Evolutionary conservation across 2,888 invertebrate species (phyloP).

Genomic region (Tenthredo distinguenda): DNA sequence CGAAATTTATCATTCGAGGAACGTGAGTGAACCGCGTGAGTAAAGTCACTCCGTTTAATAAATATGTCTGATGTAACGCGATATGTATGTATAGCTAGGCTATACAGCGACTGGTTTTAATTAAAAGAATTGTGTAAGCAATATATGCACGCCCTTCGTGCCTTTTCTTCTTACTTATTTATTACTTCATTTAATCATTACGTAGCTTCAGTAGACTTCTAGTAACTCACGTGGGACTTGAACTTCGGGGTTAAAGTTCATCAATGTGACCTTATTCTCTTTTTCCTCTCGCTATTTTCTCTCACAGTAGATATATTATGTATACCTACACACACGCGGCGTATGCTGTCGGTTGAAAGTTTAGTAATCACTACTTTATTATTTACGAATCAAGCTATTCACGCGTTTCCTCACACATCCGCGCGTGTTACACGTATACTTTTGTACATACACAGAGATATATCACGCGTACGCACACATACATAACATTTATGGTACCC

Average conservation of each 20-base stretch:
- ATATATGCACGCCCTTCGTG: constrained; percentile 10
- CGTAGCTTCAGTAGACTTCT: background rate
- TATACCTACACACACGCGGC: background rate
- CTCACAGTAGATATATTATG: background rate
- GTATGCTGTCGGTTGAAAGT: background rate
- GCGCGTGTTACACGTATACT: background rate
- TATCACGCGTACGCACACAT: background rate
- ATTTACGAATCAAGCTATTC: constrained; percentile 33
- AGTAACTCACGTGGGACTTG: constrained; percentile 5
- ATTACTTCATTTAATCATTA: constrained; percentile 26
- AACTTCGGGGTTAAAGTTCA: constrained; percentile 50
- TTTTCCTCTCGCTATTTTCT: constrained; percentile 45
- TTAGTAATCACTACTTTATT: constrained; percentile 32
- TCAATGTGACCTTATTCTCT: constrained; percentile 17
- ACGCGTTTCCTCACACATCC: background rate
- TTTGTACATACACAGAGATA: background rate
- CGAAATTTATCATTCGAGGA: background rate
- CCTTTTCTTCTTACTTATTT: background rate
- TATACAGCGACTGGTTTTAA: background rate
- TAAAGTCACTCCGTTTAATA: background rate
- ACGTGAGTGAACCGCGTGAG: background rate
- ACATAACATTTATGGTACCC: background rate
- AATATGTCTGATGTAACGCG: background rate
- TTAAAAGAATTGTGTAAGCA: background rate
- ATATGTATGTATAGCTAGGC: background rate